A percentile compares a stretch with the other conserved stretches of the same genome.
phyloP scores from a whole-genome alignment of 2,888 invertebrate genomes.

The Crematogaster levior region DNA sequence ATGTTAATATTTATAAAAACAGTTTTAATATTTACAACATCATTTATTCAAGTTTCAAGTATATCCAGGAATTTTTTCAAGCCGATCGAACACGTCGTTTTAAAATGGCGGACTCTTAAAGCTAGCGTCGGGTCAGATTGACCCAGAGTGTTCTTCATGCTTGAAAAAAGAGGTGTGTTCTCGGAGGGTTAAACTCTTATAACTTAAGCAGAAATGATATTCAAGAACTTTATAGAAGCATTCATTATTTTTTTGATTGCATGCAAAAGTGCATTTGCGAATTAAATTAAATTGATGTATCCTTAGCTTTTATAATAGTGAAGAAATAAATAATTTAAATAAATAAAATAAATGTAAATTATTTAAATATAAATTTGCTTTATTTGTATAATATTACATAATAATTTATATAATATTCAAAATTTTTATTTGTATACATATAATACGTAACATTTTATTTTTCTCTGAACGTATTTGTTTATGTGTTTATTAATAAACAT shows the following conservation, averaged over 20 bases:
- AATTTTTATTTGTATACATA: neutral
- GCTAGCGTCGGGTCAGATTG: no score
- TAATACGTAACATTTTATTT: neutral
- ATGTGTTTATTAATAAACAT: neutral
- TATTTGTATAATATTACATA: neutral
- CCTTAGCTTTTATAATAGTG: neutral
- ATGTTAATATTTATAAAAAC: no score
- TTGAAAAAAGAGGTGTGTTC: no score
- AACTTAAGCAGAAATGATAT: neutral
- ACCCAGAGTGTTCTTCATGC: no score
- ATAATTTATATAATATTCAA: neutral
- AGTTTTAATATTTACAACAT: no score
- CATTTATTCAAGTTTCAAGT: no score
- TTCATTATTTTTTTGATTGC: neutral
- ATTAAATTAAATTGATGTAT: neutral
- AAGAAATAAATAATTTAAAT: neutral
- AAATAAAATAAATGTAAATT: neutral
- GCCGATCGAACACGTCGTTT: no score
- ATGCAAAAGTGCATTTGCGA: neutral
- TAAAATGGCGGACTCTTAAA: no score
- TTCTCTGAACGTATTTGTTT: neutral
- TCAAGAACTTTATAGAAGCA: neutral
- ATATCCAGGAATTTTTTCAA: no score
- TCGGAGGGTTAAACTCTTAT: no score
- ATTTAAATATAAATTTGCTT: constrained; percentile 2